These are phyloP conservation scores for Sigmodon hispidus DNA, from an alignment of 2,113 vertebrate genomes.

Conservation along the genomic window DNA sequence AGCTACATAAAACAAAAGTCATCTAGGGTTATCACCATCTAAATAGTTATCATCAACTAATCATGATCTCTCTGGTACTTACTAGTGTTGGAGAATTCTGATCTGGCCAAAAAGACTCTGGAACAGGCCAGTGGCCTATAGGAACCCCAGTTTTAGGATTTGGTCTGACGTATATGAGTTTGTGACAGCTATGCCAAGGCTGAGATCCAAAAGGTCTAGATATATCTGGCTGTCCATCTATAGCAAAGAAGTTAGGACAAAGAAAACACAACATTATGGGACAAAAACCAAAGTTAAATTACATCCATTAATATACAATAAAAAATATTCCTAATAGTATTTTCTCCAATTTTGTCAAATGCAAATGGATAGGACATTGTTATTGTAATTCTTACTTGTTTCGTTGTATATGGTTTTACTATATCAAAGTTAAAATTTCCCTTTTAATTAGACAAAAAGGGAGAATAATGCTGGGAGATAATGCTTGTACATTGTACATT, in stretches of 20 bases:
- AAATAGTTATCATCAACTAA: not conserved
- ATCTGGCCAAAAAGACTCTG: constrained; percentile 99
- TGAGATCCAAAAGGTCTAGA: constrained; percentile 89
- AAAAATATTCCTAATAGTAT: constrained; percentile 32
- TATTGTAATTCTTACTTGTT: too few species aligned
- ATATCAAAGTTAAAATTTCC: too few species aligned
- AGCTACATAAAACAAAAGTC: not conserved
- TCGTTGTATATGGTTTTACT: too few species aligned
- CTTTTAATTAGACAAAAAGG: too few species aligned
- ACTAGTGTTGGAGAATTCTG: constrained; percentile 97
- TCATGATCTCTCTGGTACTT: constrained; percentile 79
- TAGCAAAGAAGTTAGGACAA: constrained; percentile 56
- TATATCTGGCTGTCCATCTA: constrained; percentile 91
- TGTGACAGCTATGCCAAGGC: constrained; percentile 97
- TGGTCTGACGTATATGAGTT: constrained; percentile 97
- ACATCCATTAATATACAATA: constrained; percentile 59
- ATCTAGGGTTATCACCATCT: not conserved
- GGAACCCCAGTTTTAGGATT: constrained; percentile 98
- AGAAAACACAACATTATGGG: constrained; percentile 20
- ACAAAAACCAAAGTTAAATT: constrained; percentile 62
- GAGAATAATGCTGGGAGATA: too few species aligned
- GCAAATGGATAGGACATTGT: too few species aligned
- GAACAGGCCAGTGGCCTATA: constrained; percentile 97
- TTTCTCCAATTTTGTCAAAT: too few species aligned
- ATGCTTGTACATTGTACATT: too few species aligned